A percentile compares a stretch with the other conserved stretches of the same genome.
Evolutionary conservation across 1,140 invertebrate genomes (phyloP).

Genomic region (Tetramorium alpestre): DNA sequence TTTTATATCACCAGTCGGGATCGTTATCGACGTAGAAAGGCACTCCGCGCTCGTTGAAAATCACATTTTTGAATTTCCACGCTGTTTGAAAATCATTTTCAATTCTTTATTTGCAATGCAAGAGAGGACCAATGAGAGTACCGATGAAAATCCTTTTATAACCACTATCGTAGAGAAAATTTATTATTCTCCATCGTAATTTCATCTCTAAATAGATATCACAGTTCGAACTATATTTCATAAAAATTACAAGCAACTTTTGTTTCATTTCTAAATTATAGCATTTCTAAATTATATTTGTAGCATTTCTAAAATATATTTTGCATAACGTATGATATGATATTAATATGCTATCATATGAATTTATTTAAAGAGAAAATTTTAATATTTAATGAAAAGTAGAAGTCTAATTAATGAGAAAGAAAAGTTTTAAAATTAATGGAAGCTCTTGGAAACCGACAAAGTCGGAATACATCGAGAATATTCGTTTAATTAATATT

Average conservation of each 20-base stretch:
- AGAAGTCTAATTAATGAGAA: not conserved
- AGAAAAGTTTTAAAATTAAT: not conserved
- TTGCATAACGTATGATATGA: not conserved
- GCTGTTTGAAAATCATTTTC: not conserved
- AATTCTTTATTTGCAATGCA: not conserved
- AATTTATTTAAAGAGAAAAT: not conserved
- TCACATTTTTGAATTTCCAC: not conserved
- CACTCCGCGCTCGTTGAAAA: not conserved
- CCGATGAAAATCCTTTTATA: not conserved
- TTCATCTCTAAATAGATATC: not conserved
- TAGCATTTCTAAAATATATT: not conserved
- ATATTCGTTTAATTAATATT: not conserved
- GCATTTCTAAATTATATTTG: not conserved
- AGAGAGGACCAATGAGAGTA: not conserved
- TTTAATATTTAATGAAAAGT: not conserved
- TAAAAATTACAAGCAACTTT: not conserved
- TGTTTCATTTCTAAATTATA: not conserved
- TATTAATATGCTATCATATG: not conserved
- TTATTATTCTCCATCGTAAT: not conserved
- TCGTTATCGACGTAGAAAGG: slow-evolving; percentile 1
- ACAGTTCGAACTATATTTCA: not conserved
- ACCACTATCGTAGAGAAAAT: not conserved
- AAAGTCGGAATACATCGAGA: not conserved
- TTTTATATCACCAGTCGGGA: slow-evolving; percentile 8
- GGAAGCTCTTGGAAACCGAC: not conserved